Evolutionary conservation across 2,113 vertebrate species (phyloP).

Genomic region (Passer montanus): DNA sequence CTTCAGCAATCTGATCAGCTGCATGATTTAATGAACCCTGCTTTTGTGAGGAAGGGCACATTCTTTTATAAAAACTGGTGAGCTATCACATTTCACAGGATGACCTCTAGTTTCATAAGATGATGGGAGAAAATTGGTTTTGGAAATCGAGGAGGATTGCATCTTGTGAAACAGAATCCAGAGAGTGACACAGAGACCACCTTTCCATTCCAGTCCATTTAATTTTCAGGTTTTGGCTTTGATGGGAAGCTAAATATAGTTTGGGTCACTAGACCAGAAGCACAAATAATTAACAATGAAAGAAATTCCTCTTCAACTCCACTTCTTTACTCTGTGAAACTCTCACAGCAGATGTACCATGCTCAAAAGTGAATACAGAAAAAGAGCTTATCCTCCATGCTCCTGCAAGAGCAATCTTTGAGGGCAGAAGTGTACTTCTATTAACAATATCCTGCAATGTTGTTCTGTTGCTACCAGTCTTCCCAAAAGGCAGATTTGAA

Average conservation of each 20-base stretch:
- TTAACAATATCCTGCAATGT: not conserved
- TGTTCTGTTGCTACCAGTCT: not conserved
- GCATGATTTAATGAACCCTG: slow-evolving; percentile 68
- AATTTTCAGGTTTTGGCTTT: slow-evolving; percentile 44
- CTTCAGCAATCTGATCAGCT: slow-evolving; percentile 64
- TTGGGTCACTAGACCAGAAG: slow-evolving; percentile 11
- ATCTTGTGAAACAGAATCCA: slow-evolving; percentile 63
- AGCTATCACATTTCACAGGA: slow-evolving; percentile 65
- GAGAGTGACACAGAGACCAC: slow-evolving; percentile 56
- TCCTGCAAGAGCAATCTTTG: not conserved
- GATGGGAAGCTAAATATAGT: slow-evolving; percentile 54
- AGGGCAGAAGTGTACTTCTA: not conserved
- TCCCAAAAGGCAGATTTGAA: not conserved
- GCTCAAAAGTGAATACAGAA: not conserved
- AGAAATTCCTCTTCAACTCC: not conserved
- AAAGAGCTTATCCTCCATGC: not conserved
- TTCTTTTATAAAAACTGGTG: slow-evolving; percentile 61
- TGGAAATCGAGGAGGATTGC: slow-evolving; percentile 72
- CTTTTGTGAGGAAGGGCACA: slow-evolving; percentile 57
- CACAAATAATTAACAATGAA: slow-evolving; percentile 48
- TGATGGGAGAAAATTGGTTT: slow-evolving; percentile 77
- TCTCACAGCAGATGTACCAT: not conserved
- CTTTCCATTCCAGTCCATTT: slow-evolving; percentile 67
- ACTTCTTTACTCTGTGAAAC: not conserved
- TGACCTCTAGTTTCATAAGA: slow-evolving; percentile 74